Conservation (phyloP, 2,888 invertebrate genomes). For the Tromatobia lineatoria region DNA sequence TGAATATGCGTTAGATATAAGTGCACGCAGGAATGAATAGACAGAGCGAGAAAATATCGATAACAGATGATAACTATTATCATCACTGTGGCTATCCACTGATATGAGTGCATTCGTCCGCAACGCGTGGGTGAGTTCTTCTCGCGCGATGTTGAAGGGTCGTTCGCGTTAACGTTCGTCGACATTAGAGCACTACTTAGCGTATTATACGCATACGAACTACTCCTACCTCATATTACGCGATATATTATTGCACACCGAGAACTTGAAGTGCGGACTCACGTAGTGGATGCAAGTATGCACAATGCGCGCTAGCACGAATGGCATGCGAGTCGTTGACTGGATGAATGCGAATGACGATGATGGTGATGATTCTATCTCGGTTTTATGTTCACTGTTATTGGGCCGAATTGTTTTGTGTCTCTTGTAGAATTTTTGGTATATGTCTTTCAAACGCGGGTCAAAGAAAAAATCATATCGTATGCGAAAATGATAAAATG, state of each 20-base stretch:
- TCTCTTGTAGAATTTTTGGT: not conserved
- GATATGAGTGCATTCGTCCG: slow-evolving; percentile 60
- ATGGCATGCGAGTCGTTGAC: slow-evolving; percentile 47
- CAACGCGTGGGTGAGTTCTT: slow-evolving; percentile 56
- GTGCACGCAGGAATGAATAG: slow-evolving; percentile 1
- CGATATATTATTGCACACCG: slow-evolving; percentile 14
- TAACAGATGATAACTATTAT: slow-evolving; percentile 57
- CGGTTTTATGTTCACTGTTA: slow-evolving; percentile 9
- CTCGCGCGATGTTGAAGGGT: slow-evolving; percentile 40
- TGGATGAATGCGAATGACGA: slow-evolving; percentile 49
- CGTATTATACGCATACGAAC: not conserved
- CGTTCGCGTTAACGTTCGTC: slow-evolving; percentile 40
- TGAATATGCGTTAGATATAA: not conserved
- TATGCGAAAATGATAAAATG: too few species aligned
- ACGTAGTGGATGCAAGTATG: slow-evolving; percentile 14
- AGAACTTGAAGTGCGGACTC: slow-evolving; percentile 19
- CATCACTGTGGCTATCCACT: slow-evolving; percentile 46
- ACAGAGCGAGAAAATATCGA: slow-evolving; percentile 37
- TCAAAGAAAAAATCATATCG: too few species aligned
- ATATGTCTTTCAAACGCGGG: not conserved
- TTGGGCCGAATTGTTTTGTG: not conserved
- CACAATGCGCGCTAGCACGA: not conserved
- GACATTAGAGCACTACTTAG: slow-evolving; percentile 15
- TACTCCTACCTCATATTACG: slow-evolving; percentile 17
- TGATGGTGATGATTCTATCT: slow-evolving; percentile 6